Percentiles rank a stretch among this genome's conserved stretches.
Evolutionary conservation across 2,797 vertebrate species (phyloP).

Genomic region (Streptopelia turtur): DNA sequence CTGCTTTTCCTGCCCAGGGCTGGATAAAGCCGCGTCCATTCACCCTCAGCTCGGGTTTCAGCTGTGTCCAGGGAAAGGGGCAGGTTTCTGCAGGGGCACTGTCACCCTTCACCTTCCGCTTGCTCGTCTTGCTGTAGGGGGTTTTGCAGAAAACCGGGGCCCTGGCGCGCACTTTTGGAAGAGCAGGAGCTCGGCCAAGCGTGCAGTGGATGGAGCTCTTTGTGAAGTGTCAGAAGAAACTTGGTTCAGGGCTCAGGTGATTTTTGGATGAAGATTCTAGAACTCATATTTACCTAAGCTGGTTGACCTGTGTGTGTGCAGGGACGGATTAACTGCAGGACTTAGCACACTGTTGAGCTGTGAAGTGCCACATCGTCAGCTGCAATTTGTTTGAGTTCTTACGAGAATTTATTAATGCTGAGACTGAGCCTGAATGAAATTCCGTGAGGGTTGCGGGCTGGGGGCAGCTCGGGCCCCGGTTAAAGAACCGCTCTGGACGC

Average conservation of each 20-base stretch:
- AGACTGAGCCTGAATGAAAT: background rate
- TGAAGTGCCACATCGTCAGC: background rate
- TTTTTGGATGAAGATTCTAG: background rate
- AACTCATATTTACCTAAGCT: background rate
- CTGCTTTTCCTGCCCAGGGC: background rate
- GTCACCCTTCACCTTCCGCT: background rate
- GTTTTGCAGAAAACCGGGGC: background rate
- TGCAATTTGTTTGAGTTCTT: background rate
- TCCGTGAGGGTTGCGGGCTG: rapidly evolving
- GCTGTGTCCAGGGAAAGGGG: background rate
- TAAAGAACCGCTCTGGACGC: background rate
- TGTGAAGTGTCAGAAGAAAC: background rate
- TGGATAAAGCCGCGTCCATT: background rate
- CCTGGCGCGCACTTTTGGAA: background rate
- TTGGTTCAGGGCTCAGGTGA: background rate
- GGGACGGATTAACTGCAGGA: background rate
- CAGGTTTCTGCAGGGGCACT: background rate
- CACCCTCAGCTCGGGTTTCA: background rate
- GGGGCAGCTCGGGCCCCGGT: background rate
- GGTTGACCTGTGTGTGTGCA: background rate
- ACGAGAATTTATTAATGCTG: background rate
- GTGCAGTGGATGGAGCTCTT: background rate
- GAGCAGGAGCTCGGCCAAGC: background rate
- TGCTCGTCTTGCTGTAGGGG: background rate
- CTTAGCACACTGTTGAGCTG: rapidly evolving